A percentile compares a stretch with the other conserved stretches of the same genome.
phyloP scores from a whole-genome alignment of 1,140 invertebrate species.

The Frieseomelitta varia region DNA sequence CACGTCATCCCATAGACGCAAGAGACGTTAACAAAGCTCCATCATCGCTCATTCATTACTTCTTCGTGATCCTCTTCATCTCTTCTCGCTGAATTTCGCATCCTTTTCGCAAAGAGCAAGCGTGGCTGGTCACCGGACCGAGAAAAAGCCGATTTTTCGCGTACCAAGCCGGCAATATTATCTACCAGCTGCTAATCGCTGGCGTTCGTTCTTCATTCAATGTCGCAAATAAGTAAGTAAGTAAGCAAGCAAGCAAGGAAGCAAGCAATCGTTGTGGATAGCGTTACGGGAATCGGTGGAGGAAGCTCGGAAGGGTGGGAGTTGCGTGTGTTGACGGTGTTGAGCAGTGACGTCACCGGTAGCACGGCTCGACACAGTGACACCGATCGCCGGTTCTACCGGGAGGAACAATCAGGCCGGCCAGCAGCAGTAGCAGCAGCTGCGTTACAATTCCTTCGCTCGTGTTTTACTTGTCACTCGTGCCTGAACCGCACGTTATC shows the following conservation, averaged over 20 bases:
- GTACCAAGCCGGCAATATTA: no score
- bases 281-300: conserved; percentile 2
- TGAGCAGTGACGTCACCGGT: conserved; percentile 72
- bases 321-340: conserved; percentile 47
- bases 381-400: conserved; percentile 69
- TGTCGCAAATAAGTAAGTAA: conserved; percentile 50
- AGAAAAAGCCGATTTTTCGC: conserved; percentile 39
- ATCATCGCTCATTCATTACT: no score
- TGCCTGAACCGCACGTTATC: conserved; percentile 14
- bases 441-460: conserved; percentile 36
- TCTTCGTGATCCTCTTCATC: no score
- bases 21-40: no score
- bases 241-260: conserved; percentile 39
- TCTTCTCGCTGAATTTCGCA: conserved; percentile 17
- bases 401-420: conserved; percentile 52
- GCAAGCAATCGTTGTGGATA: conserved; percentile 36
- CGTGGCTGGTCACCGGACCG: neutral
- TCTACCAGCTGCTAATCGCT: conserved; percentile 60
- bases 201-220: conserved; percentile 56
- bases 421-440: conserved; percentile 44
- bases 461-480: conserved; percentile 4
- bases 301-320: neutral
- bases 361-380: conserved; percentile 74
- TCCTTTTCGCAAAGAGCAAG: conserved; percentile 7
- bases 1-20: no score